Percentiles rank a stretch among this genome's conserved stretches.
Conservation (phyloP, 1,140 invertebrate genomes). For the Popillia japonica region DNA sequence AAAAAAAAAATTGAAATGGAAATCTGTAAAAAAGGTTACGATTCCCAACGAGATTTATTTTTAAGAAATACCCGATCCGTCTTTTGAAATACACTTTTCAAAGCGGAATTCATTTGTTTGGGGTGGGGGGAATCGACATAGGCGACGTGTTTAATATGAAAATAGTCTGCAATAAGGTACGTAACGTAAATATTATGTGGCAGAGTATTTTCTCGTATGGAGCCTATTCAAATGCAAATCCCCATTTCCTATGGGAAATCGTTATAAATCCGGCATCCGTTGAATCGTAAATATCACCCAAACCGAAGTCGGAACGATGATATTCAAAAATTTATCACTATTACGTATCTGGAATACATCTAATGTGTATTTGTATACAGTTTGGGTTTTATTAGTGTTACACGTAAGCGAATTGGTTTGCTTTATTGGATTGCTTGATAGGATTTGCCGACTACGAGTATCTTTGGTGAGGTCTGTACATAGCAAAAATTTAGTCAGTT, state of each 20-base stretch:
- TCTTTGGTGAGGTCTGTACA: background rate
- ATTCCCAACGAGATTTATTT: no score
- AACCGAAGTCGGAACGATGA: background rate
- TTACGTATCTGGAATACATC: background rate
- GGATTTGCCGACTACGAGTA: background rate
- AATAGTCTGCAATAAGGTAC: background rate
- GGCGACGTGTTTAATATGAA: background rate
- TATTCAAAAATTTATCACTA: background rate
- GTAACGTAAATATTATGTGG: background rate
- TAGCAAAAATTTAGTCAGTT: background rate
- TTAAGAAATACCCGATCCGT: background rate
- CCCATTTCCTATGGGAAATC: constrained; percentile 1
- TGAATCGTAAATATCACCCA: background rate
- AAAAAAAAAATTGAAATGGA: no score
- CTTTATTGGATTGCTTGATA: background rate
- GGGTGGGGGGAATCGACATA: background rate
- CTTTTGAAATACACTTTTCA: background rate
- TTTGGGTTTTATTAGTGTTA: background rate
- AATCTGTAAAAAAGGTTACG: no score
- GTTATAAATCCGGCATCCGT: background rate
- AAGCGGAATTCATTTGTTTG: background rate
- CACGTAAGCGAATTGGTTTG: background rate
- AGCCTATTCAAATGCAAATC: constrained; percentile 14
- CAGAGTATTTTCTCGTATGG: background rate
- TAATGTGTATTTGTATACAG: background rate